Conservation (phyloP, 2,113 vertebrate species). For the Muntiacus muntjak region DNA sequence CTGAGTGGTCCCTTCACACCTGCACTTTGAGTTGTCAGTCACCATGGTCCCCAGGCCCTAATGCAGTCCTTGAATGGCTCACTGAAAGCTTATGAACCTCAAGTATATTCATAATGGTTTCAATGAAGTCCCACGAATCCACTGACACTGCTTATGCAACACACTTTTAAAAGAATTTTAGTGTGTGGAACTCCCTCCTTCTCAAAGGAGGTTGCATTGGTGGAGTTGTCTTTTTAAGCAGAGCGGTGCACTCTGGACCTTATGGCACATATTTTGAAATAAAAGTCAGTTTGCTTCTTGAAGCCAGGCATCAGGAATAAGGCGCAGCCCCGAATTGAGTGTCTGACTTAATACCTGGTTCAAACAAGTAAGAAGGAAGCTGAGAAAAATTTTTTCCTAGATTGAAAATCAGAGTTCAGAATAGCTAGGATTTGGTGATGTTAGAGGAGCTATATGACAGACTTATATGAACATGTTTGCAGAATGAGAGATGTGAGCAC, state of each 20-base stretch:
- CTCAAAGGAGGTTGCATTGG: background rate
- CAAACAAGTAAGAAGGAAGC: background rate
- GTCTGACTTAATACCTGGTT: background rate
- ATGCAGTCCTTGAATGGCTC: background rate
- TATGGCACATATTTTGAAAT: background rate
- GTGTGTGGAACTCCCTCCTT: background rate
- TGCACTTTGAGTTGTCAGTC: background rate
- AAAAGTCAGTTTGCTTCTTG: background rate
- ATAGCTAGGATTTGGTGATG: background rate
- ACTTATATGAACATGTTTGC: background rate
- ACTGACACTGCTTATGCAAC: background rate
- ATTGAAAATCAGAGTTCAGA: background rate
- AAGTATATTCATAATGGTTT: constrained; percentile 12
- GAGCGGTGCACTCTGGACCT: background rate
- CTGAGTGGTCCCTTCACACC: background rate
- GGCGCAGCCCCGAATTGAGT: background rate
- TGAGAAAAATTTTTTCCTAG: background rate
- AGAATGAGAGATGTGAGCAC: background rate
- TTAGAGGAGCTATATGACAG: background rate
- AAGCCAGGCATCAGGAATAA: background rate
- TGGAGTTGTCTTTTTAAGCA: background rate
- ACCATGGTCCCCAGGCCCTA: background rate
- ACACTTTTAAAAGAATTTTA: constrained; percentile 4
- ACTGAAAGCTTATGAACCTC: constrained; percentile 37
- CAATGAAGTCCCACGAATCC: background rate